Evolutionary conservation across 1,140 invertebrate species (phyloP), one percentile per base, ranked within the genome.

Genomic region (Tachypleus tridentatus): DNA sequence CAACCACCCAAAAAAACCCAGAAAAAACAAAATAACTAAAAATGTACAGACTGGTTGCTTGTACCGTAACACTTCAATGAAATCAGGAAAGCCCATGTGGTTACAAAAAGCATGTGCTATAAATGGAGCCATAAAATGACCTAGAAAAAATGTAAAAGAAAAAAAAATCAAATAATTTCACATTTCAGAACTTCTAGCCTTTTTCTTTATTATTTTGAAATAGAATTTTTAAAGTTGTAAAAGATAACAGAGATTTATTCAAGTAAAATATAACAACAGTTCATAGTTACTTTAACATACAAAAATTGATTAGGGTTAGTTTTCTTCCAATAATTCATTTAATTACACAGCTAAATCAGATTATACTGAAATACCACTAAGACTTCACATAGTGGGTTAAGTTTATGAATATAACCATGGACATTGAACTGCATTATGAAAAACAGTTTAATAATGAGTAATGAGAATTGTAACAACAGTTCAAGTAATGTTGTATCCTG

Each of bases 71-170:
- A 96, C 79, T 75, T 93, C 90, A 4, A 80, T 80, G 67, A 97
- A 81, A 75, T 95, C 89, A 0, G 93, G 93, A 72, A 97, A 88
- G 49, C 93, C 94, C 89, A 97, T 96, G 75, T 92, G 87, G 78
- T 97, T 97, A 76, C 93, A 97, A 76, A 97, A 95, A 3, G 90
- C 87, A 76, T 97, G 94, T 5, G 86, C 91, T 8, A 92, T 74
- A 68, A 96, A 84, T n/a, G 91, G 87, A 7, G 92, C 89, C 11
- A 86, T 79, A 72, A 96, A 84, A 75, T 97, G 92, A 64, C 92
- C 91, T 87, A 74, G 50, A 77, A 78, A 9, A 29, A 58, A 50
- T 67, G 48, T 10, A 65, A 51, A 51, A 10, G n/a, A 49, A 54
- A 29, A 52, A 11, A 49, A 60, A 60, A 10, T 62, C 53, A 29